Evolutionary conservation across 2,888 invertebrate species (phyloP).

Genomic region (Pristionchus entomophagus): DNA sequence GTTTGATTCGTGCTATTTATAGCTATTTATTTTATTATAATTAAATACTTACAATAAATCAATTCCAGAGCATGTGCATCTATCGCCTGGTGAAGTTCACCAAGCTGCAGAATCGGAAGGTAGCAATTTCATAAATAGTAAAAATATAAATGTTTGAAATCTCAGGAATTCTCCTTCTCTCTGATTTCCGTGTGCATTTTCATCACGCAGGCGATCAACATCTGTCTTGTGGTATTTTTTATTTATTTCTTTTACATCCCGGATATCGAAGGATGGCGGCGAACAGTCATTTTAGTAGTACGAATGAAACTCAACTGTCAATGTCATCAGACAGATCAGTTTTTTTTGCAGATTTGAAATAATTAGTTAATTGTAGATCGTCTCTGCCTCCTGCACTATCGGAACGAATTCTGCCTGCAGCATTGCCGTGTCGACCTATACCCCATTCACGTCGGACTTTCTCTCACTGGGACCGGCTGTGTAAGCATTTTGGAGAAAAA

Average conservation of each 20-base stretch:
- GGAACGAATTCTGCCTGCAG: background rate
- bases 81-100: constrained; percentile 9
- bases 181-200: constrained; percentile 3
- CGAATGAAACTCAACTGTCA: too few relatives aligned
- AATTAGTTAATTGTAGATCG: background rate
- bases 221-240: background rate
- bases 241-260: background rate
- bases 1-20: background rate
- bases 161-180: constrained; percentile 23
- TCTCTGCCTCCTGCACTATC: background rate
- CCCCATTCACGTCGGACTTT: constrained; percentile 5
- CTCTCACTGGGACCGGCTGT: constrained; percentile 29
- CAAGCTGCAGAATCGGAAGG: constrained; percentile 10
- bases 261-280: too few relatives aligned
- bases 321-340: background rate
- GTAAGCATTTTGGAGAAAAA: background rate
- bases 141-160: background rate
- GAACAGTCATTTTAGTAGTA: too few relatives aligned
- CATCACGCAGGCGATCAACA: constrained; percentile 22
- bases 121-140: background rate
- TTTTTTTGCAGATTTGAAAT: background rate
- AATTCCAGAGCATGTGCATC: background rate
- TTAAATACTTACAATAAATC: too few relatives aligned
- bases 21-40: background rate
- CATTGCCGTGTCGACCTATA: background rate